Base-by-base conservation (phyloP, 2,888 invertebrate genomes). In the Tachina lurida region DNA sequence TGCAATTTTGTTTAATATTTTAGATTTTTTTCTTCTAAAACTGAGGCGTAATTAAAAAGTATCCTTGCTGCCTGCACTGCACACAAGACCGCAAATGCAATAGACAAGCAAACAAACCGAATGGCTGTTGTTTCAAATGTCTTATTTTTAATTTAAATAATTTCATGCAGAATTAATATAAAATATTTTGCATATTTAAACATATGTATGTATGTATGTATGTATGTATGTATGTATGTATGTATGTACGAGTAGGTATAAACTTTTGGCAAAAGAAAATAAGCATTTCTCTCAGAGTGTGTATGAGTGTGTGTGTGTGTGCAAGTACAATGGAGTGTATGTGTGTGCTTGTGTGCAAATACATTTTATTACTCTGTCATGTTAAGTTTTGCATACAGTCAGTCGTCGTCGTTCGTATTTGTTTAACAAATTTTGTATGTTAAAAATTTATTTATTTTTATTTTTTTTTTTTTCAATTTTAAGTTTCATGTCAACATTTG, bases 401-500 rank as follows among this genome's bases (percentile, higher is more conserved):
- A 15, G 17, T 54, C 43, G 43, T 1, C 41, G 17, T 54, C 43
- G 43, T 1, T 49, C 22, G 67, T 82, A 81, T 84, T 65, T 70
- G 62, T 77, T 68, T 67, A 65, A 63, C 60, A 62, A 71, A 77
- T 71, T 79, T 63, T 70, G 45, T 56, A 41, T 76, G 77, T 49
- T 56, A 62, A 67, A 71, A 62, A 77, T 63, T 31, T 31, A 31
- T 31, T 31, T 31, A 31, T 31, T 31, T 0, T 31, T 31, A 4
- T 31, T 31, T 31, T 31, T 31, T 31, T 31, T 58, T 67, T 82
- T 75, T 83, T 75, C 62, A 83, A 85, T 84, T 84, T 83, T 63
- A 84, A 84, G 68, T 67, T 87, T 75, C 77, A 58, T 87, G 79
- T 84, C 79, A 84, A 84, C 84, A 87, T 75, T 74, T 83, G 82